phyloP scores from a whole-genome alignment of 2,113 vertebrate species.

The Odocoileus hemionus region DNA sequence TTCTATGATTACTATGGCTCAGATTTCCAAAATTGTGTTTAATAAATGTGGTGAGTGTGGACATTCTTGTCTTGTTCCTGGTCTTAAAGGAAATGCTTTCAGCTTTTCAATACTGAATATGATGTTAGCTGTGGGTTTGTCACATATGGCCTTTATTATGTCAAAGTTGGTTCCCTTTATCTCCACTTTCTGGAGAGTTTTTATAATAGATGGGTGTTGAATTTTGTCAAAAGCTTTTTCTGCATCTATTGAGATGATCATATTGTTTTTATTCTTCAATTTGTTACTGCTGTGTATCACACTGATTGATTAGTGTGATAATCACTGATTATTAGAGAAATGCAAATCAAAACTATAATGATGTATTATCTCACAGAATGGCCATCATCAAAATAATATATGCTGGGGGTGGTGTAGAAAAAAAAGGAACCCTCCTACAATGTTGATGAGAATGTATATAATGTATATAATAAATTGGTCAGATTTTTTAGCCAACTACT shows the following conservation, averaged over 20 bases:
- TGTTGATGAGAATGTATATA: neutral
- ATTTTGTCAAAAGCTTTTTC: neutral
- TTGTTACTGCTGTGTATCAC: neutral
- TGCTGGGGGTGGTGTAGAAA: neutral
- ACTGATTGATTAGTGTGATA: neutral
- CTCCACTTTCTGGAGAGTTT: neutral
- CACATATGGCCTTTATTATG: neutral
- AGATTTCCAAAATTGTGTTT: neutral
- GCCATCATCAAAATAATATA: neutral
- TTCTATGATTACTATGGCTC: neutral
- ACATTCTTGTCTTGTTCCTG: neutral
- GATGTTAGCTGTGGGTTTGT: neutral
- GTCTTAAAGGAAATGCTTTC: neutral
- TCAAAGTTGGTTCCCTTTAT: neutral
- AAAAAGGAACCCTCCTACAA: neutral
- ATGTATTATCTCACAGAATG: neutral
- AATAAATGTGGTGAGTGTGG: neutral
- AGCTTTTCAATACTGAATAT: neutral
- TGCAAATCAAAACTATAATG: neutral
- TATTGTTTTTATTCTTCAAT: neutral
- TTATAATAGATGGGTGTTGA: neutral
- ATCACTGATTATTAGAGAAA: neutral
- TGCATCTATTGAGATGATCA: neutral
- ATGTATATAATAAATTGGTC: neutral
- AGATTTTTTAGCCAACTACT: neutral